Conservation (phyloP, 1,140 invertebrate species). For the Fopius arisanus region DNA sequence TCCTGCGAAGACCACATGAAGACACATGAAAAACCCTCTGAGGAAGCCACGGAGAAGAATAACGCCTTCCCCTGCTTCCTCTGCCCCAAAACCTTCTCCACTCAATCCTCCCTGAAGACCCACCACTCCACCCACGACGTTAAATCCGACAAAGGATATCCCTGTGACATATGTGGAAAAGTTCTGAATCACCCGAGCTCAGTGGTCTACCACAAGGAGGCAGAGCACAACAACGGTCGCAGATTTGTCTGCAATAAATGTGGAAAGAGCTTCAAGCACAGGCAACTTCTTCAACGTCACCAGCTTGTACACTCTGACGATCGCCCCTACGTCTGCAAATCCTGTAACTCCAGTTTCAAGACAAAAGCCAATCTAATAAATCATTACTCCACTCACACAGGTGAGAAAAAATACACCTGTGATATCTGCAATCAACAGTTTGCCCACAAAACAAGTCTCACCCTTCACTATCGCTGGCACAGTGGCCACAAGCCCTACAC, state of each 20-base stretch:
- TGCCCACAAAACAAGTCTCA: conserved; percentile 77
- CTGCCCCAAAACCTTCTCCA: conserved; percentile 68
- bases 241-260: conserved; percentile 76
- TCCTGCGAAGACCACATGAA: conserved; percentile 68
- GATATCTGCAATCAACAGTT: conserved; percentile 80
- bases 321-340: conserved; percentile 69
- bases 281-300: conserved; percentile 73
- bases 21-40: conserved; percentile 63
- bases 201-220: conserved; percentile 75
- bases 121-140: conserved; percentile 66
- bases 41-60: no score
- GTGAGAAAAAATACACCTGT: conserved; percentile 77
- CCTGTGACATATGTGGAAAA: conserved; percentile 76
- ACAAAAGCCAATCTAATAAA: conserved; percentile 76
- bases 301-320: conserved; percentile 75
- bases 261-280: conserved; percentile 75
- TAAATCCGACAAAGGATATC: conserved; percentile 63
- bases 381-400: conserved; percentile 74
- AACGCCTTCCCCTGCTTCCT: conserved; percentile 66
- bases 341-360: conserved; percentile 74
- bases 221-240: conserved; percentile 72
- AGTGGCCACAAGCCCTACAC: conserved; percentile 70
- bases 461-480: conserved; percentile 70
- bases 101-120: conserved; percentile 67
- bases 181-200: conserved; percentile 72